Conservation (phyloP, 2,888 invertebrate genomes). For the Busseola fusca region DNA sequence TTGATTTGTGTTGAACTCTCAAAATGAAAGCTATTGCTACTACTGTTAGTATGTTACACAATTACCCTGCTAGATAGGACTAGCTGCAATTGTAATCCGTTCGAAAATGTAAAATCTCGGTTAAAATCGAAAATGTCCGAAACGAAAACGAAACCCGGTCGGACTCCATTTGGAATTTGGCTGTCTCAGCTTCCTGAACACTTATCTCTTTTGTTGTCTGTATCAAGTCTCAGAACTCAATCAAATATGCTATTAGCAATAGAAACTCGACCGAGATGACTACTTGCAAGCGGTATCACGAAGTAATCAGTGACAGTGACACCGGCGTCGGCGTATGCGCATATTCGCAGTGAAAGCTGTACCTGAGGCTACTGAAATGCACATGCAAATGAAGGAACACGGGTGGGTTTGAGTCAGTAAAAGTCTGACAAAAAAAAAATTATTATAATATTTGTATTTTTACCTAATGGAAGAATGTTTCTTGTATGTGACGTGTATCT, state of each 20-base stretch:
- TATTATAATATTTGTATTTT: too few species aligned
- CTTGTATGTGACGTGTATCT: not conserved
- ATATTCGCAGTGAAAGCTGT: conserved; percentile 53
- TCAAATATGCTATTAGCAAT: conserved; percentile 56
- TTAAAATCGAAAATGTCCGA: not conserved
- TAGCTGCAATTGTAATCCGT: too few species aligned
- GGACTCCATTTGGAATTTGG: not conserved
- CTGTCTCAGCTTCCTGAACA: not conserved
- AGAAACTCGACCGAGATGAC: conserved; percentile 54
- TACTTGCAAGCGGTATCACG: conserved; percentile 49
- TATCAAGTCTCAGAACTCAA: conserved; percentile 31
- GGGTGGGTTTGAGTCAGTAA: too few species aligned
- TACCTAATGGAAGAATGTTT: not conserved
- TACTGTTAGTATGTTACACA: not conserved
- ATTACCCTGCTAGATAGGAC: not conserved
- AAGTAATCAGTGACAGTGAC: conserved; percentile 55
- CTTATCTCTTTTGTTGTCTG: conserved; percentile 10
- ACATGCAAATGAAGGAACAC: too few species aligned
- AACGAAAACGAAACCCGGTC: not conserved
- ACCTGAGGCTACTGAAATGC: conserved; percentile 40
- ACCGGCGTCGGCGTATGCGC: conserved; percentile 32
- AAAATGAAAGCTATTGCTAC: not conserved
- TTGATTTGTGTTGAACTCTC: not conserved
- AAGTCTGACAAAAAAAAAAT: too few species aligned
- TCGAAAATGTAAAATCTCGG: too few species aligned